A percentile compares a stretch with the other conserved stretches of the same genome.
Evolutionary conservation across 2,797 vertebrate species (phyloP).

Genomic region (Notolepis coatsorum): DNA sequence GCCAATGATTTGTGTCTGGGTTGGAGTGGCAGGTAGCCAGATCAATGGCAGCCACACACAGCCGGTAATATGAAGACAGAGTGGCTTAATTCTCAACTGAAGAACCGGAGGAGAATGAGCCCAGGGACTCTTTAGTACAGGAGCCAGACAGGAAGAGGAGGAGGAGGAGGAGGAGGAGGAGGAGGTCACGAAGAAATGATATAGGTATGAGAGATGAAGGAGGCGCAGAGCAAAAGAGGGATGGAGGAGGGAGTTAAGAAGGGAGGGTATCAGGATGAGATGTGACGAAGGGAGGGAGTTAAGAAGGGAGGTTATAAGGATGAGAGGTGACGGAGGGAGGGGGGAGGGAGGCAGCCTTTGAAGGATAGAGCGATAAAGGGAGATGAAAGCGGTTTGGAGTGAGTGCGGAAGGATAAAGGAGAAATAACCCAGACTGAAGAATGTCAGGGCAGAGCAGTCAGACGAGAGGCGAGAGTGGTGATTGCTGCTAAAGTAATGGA

Average conservation of each 20-base stretch:
- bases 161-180: not conserved
- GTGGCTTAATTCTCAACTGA: constrained; percentile 75
- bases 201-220: not conserved
- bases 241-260: not conserved
- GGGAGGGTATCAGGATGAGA: not conserved
- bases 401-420: no score
- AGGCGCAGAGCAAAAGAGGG: not conserved
- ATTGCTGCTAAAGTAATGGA: no score
- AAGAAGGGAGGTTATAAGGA: not conserved
- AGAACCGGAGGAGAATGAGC: constrained; percentile 69
- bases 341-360: no score
- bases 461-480: no score
- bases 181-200: constrained; percentile 6
- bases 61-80: constrained; percentile 80
- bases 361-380: no score
- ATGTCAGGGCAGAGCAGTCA: no score
- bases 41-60: constrained; percentile 72
- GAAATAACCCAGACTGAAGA: no score
- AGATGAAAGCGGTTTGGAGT: no score
- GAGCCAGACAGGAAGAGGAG: constrained; percentile 46
- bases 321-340: not conserved
- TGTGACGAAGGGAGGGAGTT: no score
- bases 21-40: constrained; percentile 66
- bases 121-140: constrained; percentile 67
- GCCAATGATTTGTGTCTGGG: constrained; percentile 66